These are phyloP conservation scores for Gerris buenoi DNA, from an alignment of 1,140 invertebrate species.

Conservation along the genomic window DNA sequence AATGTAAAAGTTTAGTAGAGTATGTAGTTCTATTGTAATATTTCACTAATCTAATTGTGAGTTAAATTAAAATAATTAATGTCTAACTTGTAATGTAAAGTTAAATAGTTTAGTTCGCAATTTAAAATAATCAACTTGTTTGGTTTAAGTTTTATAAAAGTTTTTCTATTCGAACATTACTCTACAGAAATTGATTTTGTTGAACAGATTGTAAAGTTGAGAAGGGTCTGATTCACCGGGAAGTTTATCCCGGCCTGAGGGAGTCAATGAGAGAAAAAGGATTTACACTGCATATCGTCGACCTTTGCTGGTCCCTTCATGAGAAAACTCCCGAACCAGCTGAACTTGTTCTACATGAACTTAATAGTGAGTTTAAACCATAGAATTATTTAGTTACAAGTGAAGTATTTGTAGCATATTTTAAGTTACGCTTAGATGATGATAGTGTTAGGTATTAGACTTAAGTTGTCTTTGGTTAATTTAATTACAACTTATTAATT, in stretches of 20 bases:
- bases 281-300: conserved; percentile 51
- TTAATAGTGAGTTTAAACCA: not conserved
- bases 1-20: too few species aligned
- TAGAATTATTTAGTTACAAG: too few species aligned
- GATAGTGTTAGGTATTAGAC: not conserved
- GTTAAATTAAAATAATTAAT: too few species aligned
- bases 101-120: too few species aligned
- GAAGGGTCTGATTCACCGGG: conserved; percentile 45
- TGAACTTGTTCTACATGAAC: conserved; percentile 54
- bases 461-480: not conserved
- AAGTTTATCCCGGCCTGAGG: conserved; percentile 44
- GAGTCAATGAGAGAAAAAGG: conserved; percentile 40
- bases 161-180: too few species aligned
- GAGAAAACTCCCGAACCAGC: conserved; percentile 46
- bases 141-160: too few species aligned
- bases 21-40: too few species aligned
- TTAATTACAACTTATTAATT: too few species aligned
- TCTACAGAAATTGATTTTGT: not conserved
- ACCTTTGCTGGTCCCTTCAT: conserved; percentile 44
- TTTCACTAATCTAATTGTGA: too few species aligned
- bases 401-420: too few species aligned
- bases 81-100: too few species aligned
- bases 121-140: not conserved
- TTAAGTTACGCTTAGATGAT: conserved; percentile 13
- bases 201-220: conserved; percentile 44